A percentile compares a stretch with the other conserved stretches of the same genome.
Conservation (phyloP, 2,113 vertebrate species). For the Orycteropus afer region DNA sequence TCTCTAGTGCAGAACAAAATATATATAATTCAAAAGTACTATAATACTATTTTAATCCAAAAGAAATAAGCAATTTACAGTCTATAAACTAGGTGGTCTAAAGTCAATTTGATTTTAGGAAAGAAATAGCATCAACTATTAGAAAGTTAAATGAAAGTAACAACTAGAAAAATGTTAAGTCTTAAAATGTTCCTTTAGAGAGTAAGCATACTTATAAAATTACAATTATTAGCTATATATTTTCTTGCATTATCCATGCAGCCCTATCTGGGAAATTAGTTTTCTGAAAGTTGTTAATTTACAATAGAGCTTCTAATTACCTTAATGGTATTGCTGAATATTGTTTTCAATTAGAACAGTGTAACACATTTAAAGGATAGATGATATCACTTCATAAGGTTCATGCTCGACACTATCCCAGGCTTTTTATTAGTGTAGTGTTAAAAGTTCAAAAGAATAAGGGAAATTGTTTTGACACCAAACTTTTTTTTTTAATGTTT, state of each 20-base stretch:
- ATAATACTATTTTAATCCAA: background rate
- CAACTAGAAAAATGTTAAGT: constrained; percentile 47
- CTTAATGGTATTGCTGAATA: constrained; percentile 70
- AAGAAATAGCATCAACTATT: constrained; percentile 26
- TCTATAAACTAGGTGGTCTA: background rate
- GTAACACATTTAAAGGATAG: constrained; percentile 63
- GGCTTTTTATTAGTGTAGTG: constrained; percentile 48
- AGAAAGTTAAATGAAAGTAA: constrained; percentile 67
- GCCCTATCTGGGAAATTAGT: constrained; percentile 65
- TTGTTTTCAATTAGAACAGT: constrained; percentile 69
- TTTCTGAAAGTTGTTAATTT: constrained; percentile 73
- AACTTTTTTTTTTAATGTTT: background rate
- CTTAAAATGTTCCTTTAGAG: constrained; percentile 62
- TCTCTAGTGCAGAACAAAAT: background rate
- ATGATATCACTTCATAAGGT: constrained; percentile 59
- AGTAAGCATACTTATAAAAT: constrained; percentile 63
- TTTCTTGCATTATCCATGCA: constrained; percentile 36
- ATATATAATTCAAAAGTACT: background rate
- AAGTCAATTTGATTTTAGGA: constrained; percentile 37
- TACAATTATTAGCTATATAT: constrained; percentile 71
- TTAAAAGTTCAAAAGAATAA: constrained; percentile 25
- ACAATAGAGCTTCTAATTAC: constrained; percentile 69
- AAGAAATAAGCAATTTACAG: background rate
- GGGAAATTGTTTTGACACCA: background rate
- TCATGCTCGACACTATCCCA: constrained; percentile 1